Conservation (phyloP, 2,113 vertebrate genomes). For the Protobothrops flavoviridis region DNA sequence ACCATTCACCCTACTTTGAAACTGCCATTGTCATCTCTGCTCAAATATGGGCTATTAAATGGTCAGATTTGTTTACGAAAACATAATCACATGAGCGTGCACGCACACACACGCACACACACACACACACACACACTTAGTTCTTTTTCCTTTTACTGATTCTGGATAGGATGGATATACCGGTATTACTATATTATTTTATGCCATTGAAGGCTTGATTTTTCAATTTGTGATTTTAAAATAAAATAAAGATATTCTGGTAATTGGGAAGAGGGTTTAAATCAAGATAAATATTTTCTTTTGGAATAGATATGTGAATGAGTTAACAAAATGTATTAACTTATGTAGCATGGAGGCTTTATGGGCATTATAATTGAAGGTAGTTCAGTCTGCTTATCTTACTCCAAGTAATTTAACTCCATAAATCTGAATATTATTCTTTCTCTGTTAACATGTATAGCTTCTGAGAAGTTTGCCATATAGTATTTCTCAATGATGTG, state of each 20-base stretch:
- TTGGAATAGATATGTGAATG: not conserved
- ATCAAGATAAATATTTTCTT: not conserved
- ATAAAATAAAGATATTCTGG: not conserved
- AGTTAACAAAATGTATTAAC: not conserved
- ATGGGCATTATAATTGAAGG: not conserved
- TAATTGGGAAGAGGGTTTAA: not conserved
- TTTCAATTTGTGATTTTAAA: not conserved
- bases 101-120: not conserved
- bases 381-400: not conserved
- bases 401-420: not conserved
- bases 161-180: not conserved
- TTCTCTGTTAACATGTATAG: not conserved
- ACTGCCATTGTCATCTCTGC: not conserved
- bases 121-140: not conserved
- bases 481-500: not conserved
- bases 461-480: not conserved
- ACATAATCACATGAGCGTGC: not conserved
- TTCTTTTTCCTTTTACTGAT: not conserved
- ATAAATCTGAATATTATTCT: not conserved
- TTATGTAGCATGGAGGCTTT: not conserved
- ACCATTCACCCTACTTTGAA: not conserved
- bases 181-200: not conserved
- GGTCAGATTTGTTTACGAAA: not conserved
- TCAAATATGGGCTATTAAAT: not conserved
- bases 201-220: not conserved